Percentiles rank a stretch among this genome's conserved stretches.
Conservation (phyloP, 1,140 invertebrate species). For the Aporrectodea caliginosa region DNA sequence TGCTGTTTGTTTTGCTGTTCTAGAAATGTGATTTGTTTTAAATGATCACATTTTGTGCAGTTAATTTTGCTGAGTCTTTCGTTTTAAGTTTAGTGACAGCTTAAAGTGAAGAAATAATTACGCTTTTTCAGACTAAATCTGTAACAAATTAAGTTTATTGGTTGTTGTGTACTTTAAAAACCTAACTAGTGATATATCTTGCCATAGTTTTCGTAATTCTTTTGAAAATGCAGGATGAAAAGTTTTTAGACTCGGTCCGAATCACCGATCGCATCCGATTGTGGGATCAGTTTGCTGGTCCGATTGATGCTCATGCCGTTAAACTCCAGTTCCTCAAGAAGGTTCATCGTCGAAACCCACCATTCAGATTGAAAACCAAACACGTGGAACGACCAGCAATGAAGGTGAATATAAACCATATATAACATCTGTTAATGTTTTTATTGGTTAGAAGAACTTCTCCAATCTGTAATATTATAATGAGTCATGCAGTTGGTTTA, state of each 20-base stretch:
- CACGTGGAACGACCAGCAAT: not conserved
- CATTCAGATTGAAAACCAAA: conserved; percentile 63
- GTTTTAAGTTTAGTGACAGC: not conserved
- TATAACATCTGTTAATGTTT: no score
- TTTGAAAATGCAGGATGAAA: conserved; percentile 65
- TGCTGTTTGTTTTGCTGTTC: no score
- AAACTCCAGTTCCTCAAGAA: conserved; percentile 80
- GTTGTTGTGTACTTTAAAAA: not conserved
- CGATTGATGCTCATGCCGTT: conserved; percentile 76
- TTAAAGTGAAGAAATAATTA: no score
- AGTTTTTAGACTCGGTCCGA: conserved; percentile 72
- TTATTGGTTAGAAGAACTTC: no score
- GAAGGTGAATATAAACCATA: no score
- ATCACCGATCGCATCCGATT: conserved; percentile 76
- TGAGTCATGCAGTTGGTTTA: no score
- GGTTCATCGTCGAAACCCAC: conserved; percentile 68
- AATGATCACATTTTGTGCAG: not conserved
- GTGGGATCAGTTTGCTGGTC: conserved; percentile 75
- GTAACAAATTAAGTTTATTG: not conserved
- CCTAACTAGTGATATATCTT: not conserved
- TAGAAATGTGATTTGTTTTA: no score
- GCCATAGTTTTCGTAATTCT: conserved; percentile 11
- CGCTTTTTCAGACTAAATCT: not conserved
- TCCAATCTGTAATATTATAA: no score
- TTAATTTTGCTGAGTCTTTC: not conserved